Evolutionary conservation across 2,113 vertebrate genomes (phyloP), one percentile per base, ranked within the genome.

Genomic region (Upupa epops): DNA sequence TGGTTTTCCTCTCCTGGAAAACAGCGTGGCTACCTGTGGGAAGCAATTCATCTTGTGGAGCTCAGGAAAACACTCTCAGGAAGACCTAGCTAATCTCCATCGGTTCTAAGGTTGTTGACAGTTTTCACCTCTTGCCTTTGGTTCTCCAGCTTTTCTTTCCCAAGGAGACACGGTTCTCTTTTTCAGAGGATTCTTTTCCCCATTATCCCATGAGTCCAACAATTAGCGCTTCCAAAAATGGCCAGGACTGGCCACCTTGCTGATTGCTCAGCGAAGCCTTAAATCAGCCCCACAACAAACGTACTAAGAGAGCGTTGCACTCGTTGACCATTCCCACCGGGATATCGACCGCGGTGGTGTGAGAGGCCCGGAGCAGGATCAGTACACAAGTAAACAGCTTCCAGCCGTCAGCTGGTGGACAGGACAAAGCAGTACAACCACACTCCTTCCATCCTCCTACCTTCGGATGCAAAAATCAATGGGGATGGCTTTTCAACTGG

Each of bases 361-460:
- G 25, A 11, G 26, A 78, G 17, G 12, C 17, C 63, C 55, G 20
- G 29, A 83, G 61, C 64, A 92, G 69, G 82, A 36, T 83, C 51
- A 51, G 46, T 58, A 65, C 76, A 37, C 45, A 29, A 51, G 79
- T 64, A 54, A 84, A 79, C 37, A 88, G 73, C 31, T 94, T 93
- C 61, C 69, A 95, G 70, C 49, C 83, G 37, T 91, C 89, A 94
- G n/a, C 42, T 36, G 92, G 8, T 76, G 40, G 90, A 80, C 89
- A 80, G 93, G 83, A 70, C 84, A 92, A 86, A 6, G 54, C 3
- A 34, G 42, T 78, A 79, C 2, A 11, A 73, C 31, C 42, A 15
- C 36, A 71, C 69, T 78, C 14, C 54, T 90, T 81, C 48, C 92
- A 59, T 72, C 24, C 12, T 31, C 9, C 31, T 85, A 21, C 3